A percentile compares a stretch with the other conserved stretches of the same genome.
These are phyloP conservation scores for Stegodyphus mimosarum DNA, from an alignment of 1,140 invertebrate genomes.

Conservation along the genomic window DNA sequence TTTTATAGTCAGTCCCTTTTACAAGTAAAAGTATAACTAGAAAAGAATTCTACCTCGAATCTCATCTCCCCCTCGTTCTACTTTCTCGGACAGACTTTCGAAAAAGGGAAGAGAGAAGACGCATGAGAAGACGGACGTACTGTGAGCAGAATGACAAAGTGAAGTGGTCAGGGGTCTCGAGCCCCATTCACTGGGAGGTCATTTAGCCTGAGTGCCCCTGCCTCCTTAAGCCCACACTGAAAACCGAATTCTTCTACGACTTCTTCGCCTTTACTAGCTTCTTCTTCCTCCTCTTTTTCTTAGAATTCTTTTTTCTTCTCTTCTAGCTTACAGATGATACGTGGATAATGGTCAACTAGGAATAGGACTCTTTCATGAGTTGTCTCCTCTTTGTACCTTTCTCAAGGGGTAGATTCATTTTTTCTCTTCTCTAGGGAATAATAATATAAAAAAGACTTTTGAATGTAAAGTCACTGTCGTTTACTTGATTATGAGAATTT, in stretches of 20 bases:
- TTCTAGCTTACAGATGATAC: conserved; percentile 1
- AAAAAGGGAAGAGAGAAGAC: not conserved
- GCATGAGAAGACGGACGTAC: not conserved
- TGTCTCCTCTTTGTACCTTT: not conserved
- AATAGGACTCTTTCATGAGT: conserved; percentile 8
- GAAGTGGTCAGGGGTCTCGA: conserved; percentile 47
- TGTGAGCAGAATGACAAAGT: conserved; percentile 49
- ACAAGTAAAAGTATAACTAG: conserved; percentile 15
- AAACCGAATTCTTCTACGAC: conserved; percentile 5
- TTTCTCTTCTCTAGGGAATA: not conserved
- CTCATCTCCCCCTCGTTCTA: not conserved
- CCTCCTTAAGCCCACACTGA: conserved; percentile 30
- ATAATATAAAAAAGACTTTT: not conserved
- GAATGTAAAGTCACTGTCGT: not conserved
- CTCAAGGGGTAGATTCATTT: not conserved
- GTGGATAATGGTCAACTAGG: conserved; percentile 47
- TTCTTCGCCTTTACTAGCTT: not conserved
- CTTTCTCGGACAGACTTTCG: not conserved
- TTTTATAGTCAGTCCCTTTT: not conserved
- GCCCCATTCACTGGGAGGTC: conserved; percentile 43
- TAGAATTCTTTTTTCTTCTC: conserved; percentile 25
- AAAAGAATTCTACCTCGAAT: no score
- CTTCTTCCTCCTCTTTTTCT: conserved; percentile 1
- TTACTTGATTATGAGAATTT: no score
- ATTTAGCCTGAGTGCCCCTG: conserved; percentile 54